Evolutionary conservation across 2,113 vertebrate species (phyloP).

Genomic region (Microcebus lehilahytsara): DNA sequence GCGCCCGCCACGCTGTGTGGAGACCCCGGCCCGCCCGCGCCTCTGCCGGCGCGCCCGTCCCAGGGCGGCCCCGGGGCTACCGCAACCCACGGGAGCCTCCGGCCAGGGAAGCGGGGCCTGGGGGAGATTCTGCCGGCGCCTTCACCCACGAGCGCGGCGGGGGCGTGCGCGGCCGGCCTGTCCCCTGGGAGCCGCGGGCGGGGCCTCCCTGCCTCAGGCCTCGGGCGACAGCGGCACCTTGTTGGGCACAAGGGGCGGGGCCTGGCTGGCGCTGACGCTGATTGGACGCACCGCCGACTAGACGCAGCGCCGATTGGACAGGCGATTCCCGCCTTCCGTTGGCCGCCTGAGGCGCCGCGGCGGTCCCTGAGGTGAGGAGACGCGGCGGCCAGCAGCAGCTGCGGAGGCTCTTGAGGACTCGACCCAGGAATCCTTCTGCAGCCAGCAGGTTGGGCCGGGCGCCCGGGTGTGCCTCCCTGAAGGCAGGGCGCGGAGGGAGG

Average conservation of each 20-base stretch:
- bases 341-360: rapidly evolving
- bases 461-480: background rate
- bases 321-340: background rate
- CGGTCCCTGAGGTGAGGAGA: rapidly evolving
- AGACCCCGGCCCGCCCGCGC: too few relatives aligned
- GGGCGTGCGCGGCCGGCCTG: rapidly evolving
- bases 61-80: too few relatives aligned
- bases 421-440: rapidly evolving
- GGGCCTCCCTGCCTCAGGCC: background rate
- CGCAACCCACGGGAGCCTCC: too few relatives aligned
- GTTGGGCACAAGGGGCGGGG: background rate
- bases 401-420: rapidly evolving
- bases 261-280: background rate
- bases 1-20: too few relatives aligned
- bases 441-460: rapidly evolving
- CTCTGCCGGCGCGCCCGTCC: too few relatives aligned
- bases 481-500: background rate
- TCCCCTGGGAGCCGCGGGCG: too few relatives aligned
- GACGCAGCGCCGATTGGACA: background rate
- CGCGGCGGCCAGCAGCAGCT: rapidly evolving
- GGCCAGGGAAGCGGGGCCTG: too few relatives aligned
- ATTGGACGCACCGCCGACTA: background rate
- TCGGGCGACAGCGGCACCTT: rapidly evolving
- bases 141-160: too few relatives aligned
- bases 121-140: too few relatives aligned